Conservation (phyloP, 2,888 invertebrate species). For the Apoda limacodes region DNA sequence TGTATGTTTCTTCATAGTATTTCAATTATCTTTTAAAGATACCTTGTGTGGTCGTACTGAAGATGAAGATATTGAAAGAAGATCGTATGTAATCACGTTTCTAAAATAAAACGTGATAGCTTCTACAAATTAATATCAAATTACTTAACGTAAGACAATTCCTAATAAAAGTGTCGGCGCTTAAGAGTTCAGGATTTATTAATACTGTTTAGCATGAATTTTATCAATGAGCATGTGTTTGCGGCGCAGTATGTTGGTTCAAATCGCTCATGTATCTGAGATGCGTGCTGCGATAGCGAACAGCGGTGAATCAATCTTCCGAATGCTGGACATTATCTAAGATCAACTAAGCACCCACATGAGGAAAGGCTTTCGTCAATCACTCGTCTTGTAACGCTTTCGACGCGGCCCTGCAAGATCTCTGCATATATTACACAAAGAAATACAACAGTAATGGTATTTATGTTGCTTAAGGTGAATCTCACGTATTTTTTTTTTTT, state of each 20-base stretch:
- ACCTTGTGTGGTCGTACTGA: slow-evolving; percentile 41
- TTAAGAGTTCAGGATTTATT: slow-evolving; percentile 45
- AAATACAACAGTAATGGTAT: no score
- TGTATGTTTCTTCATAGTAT: no score
- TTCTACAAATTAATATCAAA: slow-evolving; percentile 49
- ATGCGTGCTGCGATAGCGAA: slow-evolving; percentile 46
- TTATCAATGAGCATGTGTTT: slow-evolving; percentile 42
- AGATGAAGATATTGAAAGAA: slow-evolving; percentile 30
- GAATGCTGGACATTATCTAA: slow-evolving; percentile 43
- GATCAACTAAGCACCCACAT: slow-evolving; percentile 44
- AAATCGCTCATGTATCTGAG: slow-evolving; percentile 44
- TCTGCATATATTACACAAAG: no score
- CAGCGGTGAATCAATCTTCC: slow-evolving; percentile 60
- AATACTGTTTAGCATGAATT: slow-evolving; percentile 41
- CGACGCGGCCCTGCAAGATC: no score
- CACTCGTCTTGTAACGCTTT: slow-evolving; percentile 24
- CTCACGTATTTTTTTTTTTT: no score
- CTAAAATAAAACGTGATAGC: slow-evolving; percentile 38
- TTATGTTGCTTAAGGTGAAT: no score
- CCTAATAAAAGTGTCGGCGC: slow-evolving; percentile 41
- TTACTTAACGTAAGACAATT: slow-evolving; percentile 41
- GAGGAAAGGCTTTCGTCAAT: slow-evolving; percentile 35
- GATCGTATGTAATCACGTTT: slow-evolving; percentile 31
- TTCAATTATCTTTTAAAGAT: no score
- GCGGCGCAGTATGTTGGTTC: slow-evolving; percentile 17